phyloP scores from a whole-genome alignment of 2,113 vertebrate genomes.

The Dolichotis patagonum region DNA sequence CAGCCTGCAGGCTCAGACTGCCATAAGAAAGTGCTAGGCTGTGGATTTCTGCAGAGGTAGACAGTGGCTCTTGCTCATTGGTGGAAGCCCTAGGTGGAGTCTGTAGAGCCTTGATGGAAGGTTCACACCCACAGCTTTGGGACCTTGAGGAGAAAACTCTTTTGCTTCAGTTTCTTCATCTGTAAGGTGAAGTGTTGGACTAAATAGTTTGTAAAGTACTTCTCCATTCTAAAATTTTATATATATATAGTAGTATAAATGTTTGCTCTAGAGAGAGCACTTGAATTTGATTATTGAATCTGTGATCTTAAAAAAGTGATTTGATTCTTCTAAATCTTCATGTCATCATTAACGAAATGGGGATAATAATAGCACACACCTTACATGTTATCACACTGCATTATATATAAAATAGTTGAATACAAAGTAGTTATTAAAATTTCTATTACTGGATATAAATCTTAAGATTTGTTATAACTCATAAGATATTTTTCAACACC shows the following conservation, averaged over 20 bases:
- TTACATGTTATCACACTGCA: not conserved
- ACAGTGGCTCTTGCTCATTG: not conserved
- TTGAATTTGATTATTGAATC: not conserved
- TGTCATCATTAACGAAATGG: not conserved
- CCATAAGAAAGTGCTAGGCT: not conserved
- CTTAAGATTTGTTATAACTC: not conserved
- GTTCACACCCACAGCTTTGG: not conserved
- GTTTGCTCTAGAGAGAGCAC: not conserved
- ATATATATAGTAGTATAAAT: not conserved
- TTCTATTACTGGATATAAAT: not conserved
- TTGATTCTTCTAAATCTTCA: not conserved
- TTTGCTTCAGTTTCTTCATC: not conserved
- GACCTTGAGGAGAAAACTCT: not conserved
- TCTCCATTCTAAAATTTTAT: not conserved
- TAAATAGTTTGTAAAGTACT: not conserved
- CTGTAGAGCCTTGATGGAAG: not conserved
- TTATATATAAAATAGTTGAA: not conserved
- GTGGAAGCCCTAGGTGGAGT: not conserved
- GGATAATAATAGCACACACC: not conserved
- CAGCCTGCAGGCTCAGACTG: not conserved
- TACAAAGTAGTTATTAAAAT: not conserved
- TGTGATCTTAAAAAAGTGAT: not conserved
- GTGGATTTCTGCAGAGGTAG: fast-evolving
- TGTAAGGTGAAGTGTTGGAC: not conserved
- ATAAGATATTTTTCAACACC: not conserved